Percentiles rank a stretch among this genome's conserved stretches.
Evolutionary conservation across 2,113 vertebrate genomes (phyloP).

Genomic region (Chaetorhynchus papuensis): DNA sequence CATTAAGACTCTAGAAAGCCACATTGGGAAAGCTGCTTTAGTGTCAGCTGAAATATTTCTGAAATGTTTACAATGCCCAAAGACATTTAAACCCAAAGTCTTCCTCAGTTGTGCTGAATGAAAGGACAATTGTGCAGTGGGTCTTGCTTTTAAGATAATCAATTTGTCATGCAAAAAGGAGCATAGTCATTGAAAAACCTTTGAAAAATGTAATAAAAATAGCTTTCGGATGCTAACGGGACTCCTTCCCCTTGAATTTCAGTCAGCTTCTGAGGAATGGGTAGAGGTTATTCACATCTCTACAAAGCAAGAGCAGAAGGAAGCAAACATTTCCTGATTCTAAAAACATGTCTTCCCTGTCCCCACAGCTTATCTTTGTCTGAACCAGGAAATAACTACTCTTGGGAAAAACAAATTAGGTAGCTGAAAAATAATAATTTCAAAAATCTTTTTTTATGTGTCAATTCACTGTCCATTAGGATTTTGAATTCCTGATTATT

Average conservation of each 20-base stretch:
- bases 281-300: not conserved
- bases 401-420: not conserved
- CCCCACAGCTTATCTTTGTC: not conserved
- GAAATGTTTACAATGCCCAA: not conserved
- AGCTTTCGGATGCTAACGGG: not conserved
- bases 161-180: not conserved
- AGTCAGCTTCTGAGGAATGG: not conserved
- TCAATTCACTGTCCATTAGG: not conserved
- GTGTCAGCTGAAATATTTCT: not conserved
- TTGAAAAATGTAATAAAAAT: not conserved
- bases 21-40: not conserved
- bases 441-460: not conserved
- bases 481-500: not conserved
- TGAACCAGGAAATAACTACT: not conserved
- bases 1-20: not conserved
- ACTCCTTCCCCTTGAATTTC: not conserved
- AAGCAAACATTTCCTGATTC: constrained; percentile 51
- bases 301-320: not conserved
- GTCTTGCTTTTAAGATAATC: not conserved
- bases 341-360: not conserved
- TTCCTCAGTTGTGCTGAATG: not conserved
- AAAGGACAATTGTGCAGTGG: not conserved
- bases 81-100: not conserved
- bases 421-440: not conserved
- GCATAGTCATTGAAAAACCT: not conserved